Evolutionary conservation across 2,113 vertebrate genomes (phyloP).

Genomic region (Strix aluco): DNA sequence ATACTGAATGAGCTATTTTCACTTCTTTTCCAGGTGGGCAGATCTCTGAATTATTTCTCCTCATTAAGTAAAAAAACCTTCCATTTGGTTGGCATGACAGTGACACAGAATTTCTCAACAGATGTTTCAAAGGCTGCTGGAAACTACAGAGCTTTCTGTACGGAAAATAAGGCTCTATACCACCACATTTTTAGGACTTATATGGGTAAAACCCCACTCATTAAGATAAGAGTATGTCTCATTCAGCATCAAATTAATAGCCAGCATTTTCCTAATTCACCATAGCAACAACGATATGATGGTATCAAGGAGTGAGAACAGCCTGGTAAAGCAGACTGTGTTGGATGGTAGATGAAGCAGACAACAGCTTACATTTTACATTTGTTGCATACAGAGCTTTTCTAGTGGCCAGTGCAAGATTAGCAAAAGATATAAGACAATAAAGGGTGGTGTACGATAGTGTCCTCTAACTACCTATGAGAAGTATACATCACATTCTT

Average conservation of each 20-base stretch:
- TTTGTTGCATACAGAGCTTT: not conserved
- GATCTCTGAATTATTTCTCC: constrained; percentile 64
- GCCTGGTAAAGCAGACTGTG: not conserved
- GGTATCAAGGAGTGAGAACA: not conserved
- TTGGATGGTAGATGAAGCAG: not conserved
- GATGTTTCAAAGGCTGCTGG: constrained; percentile 45
- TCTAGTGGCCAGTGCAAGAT: not conserved
- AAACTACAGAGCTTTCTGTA: constrained; percentile 31
- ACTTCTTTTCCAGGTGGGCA: constrained; percentile 50
- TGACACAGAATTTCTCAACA: constrained; percentile 51
- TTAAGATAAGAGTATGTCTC: not conserved
- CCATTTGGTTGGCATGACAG: constrained; percentile 50
- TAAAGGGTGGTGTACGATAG: fast-evolving
- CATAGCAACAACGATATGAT: constrained; percentile 30
- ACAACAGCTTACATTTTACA: not conserved
- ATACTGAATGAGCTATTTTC: constrained; percentile 23
- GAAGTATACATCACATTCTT: not conserved
- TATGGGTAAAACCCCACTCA: not conserved
- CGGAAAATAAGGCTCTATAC: not conserved
- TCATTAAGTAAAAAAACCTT: constrained; percentile 63
- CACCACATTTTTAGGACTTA: not conserved
- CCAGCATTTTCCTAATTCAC: constrained; percentile 5
- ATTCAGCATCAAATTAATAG: constrained; percentile 39
- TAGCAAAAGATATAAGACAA: not conserved
- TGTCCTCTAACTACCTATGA: not conserved